Evolutionary conservation across 2,113 vertebrate species (phyloP), one percentile per base, ranked within the genome.

Genomic region (Vulpes vulpes): DNA sequence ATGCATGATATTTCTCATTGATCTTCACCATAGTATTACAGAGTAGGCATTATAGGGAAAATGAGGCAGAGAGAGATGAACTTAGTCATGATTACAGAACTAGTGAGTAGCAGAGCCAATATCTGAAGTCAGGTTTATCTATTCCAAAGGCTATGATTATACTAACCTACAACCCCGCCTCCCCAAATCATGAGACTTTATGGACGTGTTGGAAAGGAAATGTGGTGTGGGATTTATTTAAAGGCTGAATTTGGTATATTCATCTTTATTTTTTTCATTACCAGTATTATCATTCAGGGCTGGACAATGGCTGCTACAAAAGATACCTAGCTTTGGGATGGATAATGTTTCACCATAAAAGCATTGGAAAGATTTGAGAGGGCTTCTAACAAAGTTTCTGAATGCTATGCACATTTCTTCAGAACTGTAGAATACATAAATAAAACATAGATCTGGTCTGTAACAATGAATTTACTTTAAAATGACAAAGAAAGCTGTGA

Each of bases 391-490:
- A 79, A 60, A 55, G 2, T 71, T 97, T 88, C 19, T 80, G 69
- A 90, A 86, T 65, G 49, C 19, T 86, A 17, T 38, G 15, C 27
- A 57, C 32, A 90, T 86, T 71, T 94, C 81, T 91, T 83, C 17
- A 83, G 93, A 87, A 89, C 2, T 23, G 11, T 71, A n/a, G 9
- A 19, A 76, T 57, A 83, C n/a, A 19, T 89, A 64, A 53, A 71
- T 95, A 27, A 76, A 88, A 32, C 80, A 96, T 23, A 76, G 3
- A 15, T 81, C 74, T 94, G 82, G 25, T 51, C 43, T 92, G 15
- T 62, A 93, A 96, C 32, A 62, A 49, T 65, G 38, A 79, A 87
- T 73, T 93, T 43, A 74, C 76, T 93, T 93, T 95, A 97, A 90
- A 22, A 74, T 92, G 65, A 90, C 27, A 87, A 71, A 94, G 60